A percentile compares a stretch with the other conserved stretches of the same genome.
Conservation (phyloP, 2,113 vertebrate species). For the Willisornis vidua region DNA sequence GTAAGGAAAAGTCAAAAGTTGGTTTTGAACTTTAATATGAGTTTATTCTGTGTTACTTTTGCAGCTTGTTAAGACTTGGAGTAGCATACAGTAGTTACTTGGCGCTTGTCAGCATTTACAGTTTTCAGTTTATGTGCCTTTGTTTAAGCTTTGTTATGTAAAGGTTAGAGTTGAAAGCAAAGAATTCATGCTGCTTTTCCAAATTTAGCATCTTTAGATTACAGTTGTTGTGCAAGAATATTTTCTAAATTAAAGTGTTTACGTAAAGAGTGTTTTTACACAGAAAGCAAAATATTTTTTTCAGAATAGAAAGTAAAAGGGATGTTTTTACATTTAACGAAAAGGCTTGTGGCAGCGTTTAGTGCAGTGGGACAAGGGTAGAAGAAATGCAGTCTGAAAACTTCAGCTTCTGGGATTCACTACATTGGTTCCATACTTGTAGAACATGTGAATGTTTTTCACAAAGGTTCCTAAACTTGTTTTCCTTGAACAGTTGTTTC, state of each 20-base stretch:
- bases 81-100: not conserved
- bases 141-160: not conserved
- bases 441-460: not conserved
- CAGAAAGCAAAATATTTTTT: not conserved
- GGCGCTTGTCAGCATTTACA: not conserved
- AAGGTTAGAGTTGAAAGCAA: not conserved
- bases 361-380: not conserved
- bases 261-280: accelerated
- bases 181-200: not conserved
- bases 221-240: not conserved
- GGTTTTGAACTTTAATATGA: not conserved
- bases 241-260: not conserved
- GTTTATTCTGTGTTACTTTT: not conserved
- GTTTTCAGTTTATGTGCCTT: not conserved
- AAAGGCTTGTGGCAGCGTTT: not conserved
- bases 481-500: not conserved
- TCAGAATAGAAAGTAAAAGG: not conserved
- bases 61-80: not conserved
- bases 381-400: not conserved
- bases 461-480: not conserved
- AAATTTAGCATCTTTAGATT: not conserved
- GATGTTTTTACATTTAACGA: not conserved
- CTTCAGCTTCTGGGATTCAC: not conserved
- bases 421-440: not conserved
- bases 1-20: not conserved